These are phyloP conservation scores for Aleiodes testaceus DNA, from an alignment of 2,888 invertebrate species.

Conservation along the genomic window DNA sequence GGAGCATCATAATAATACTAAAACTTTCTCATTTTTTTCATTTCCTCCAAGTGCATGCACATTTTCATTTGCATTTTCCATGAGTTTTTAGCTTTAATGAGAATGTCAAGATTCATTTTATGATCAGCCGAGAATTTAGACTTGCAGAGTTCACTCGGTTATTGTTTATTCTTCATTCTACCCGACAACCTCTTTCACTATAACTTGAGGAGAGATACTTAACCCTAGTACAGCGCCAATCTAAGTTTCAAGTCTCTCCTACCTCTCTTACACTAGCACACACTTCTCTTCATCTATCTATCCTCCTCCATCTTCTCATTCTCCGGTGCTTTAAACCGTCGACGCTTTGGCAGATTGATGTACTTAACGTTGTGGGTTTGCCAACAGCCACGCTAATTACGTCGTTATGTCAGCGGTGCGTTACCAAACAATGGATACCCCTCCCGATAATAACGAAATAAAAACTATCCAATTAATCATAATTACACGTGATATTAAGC, in stretches of 20 bases:
- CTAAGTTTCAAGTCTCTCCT: slow-evolving; percentile 1
- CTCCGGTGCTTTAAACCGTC: slow-evolving; percentile 31
- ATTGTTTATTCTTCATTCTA: no score
- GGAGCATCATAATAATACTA: no score
- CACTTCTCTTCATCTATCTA: neutral
- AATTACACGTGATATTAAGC: slow-evolving; percentile 4
- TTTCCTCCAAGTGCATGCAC: no score
- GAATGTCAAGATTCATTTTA: no score
- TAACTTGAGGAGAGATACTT: slow-evolving; percentile 1
- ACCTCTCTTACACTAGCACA: neutral
- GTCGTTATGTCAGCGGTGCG: slow-evolving; percentile 31
- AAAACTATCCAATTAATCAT: slow-evolving; percentile 25
- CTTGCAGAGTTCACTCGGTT: no score
- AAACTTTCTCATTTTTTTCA: no score
- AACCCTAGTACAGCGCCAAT: no score
- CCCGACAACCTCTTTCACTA: neutral
- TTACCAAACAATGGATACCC: slow-evolving; percentile 23
- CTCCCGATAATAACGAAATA: neutral
- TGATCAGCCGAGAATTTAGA: no score
- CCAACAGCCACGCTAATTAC: slow-evolving; percentile 39
- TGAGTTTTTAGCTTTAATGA: no score
- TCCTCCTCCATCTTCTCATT: neutral
- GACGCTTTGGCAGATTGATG: slow-evolving; percentile 37
- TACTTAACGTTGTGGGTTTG: slow-evolving; percentile 35
- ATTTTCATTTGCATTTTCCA: no score